Evolutionary conservation across 1,140 invertebrate species (phyloP), one percentile per base, ranked within the genome.

Genomic region (Phthorimaea operculella): DNA sequence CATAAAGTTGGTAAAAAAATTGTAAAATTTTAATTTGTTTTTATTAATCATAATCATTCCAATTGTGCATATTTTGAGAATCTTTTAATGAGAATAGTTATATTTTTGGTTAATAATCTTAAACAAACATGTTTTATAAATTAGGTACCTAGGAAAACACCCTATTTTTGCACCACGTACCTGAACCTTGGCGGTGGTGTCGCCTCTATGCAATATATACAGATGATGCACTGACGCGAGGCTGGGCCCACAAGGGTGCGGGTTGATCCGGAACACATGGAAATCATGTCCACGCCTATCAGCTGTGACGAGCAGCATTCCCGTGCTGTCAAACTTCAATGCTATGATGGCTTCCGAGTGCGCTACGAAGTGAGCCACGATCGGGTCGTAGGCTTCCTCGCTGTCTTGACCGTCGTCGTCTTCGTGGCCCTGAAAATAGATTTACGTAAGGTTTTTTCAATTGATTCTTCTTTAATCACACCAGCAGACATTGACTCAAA

Each of bases 221-320:
- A 99, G 85, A 87, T 99, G 98, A 83, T 99, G 97, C 17, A 99
- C 96, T 3, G 96, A 92, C 7, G 95, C 94, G 45, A 97, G 85
- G 14, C 91, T 91, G 17, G 96, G 91, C 0, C 94, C 93, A 33
- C 92, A 91, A 0, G 97, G 95, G 89, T 98, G 97, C 0, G 97
- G 93, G 71, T 97, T 93, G 62, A 99, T 91, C 58, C 95, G 89
- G 84, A 99, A 99, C 48, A 99, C 89, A 82, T 99, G 94, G 83
- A 99, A 99, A 72, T 97, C 94, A 74, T 98, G 96, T 0, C 97
- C 97, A n/a, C 93, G 87, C 60, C 92, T 91, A 84, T 98, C 97
- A 0, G 96, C 95, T 1, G 97, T 98, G 52, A 99, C 87, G 17
- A 99, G 87, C 48, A 99, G 78, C 75, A 95, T 92, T 9, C 98